Evolutionary conservation across 2,888 invertebrate species (phyloP), one percentile per base, ranked within the genome.

Genomic region (Dicycla oo): DNA sequence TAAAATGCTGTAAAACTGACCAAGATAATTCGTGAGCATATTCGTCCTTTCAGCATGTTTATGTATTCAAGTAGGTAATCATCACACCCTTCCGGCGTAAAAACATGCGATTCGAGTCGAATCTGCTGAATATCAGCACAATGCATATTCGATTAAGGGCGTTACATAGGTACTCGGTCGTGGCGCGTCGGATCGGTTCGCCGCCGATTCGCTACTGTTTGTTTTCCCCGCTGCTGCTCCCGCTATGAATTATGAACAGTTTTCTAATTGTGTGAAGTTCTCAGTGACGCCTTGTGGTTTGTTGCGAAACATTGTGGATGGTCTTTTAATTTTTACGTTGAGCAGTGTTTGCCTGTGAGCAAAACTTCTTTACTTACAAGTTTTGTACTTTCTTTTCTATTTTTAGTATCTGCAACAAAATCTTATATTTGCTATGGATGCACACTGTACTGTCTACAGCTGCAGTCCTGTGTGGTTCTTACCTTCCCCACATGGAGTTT

Each of bases 221-320:
- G 77, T 76, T 67, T 60, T 73, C 68, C 40, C 47, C 57, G 40
- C 61, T 67, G 63, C 56, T 26, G 61, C 66, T 51, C 20, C 67
- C 73, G 69, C 75, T 65, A 45, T 5, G 69, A 75, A 80, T 85
- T 81, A 83, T 68, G 77, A 61, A 77, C 75, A 83, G 83, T 78
- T 87, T 83, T 81, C 75, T 85, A 85, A 85, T 79, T 82, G 78
- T 85, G 72, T 65, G 73, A 78, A 86, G 51, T 76, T 76, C 34
- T 5, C 53, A 54, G 38, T 40, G 69, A 63, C 60, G 13, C 26
- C 38, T 62, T 62, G 20, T 69, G n/a, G 34, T 26, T 65, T 20
- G 43, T 69, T 82, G 64, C 66, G 58, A 70, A 72, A 57, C 26
- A 34, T 40, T 56, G 34, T 51, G n/a, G 34, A 56, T 30, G 20